Conservation (phyloP, 2,888 invertebrate species). For the Andrena minutula region DNA sequence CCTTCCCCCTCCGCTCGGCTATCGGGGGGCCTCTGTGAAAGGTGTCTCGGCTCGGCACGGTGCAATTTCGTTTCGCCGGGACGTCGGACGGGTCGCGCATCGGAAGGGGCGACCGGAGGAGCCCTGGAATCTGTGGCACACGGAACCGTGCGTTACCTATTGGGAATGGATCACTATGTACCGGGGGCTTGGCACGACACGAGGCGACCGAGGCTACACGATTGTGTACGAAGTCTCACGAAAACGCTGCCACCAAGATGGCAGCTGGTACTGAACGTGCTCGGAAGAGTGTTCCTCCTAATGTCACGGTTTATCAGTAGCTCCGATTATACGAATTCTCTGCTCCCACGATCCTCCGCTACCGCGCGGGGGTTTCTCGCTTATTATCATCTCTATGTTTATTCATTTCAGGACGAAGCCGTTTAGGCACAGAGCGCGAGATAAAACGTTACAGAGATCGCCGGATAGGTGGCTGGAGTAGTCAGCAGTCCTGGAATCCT, state of each 20-base stretch:
- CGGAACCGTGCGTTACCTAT: slow-evolving; percentile 26
- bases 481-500: too few relatives aligned
- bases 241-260: slow-evolving; percentile 21
- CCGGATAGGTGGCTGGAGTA: too few relatives aligned
- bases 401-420: too few relatives aligned
- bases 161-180: slow-evolving; percentile 22
- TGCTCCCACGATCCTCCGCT: not conserved
- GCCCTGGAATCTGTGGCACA: slow-evolving; percentile 23
- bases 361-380: too few relatives aligned
- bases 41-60: not conserved
- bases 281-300: slow-evolving; percentile 1
- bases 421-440: too few relatives aligned
- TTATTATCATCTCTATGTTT: too few relatives aligned
- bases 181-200: slow-evolving; percentile 29
- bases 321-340: not conserved
- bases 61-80: slow-evolving; percentile 1
- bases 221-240: slow-evolving; percentile 34
- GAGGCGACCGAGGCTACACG: slow-evolving; percentile 31
- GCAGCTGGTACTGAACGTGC: slow-evolving; percentile 17
- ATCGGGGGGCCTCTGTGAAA: not conserved
- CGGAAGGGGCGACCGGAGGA: slow-evolving; percentile 6
- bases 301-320: not conserved
- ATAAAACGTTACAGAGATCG: too few relatives aligned
- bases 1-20: not conserved
- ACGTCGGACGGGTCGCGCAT: not conserved